Percentiles rank a stretch among this genome's conserved stretches.
phyloP scores from a whole-genome alignment of 1,140 invertebrate species.

The Bombus fervidus region DNA sequence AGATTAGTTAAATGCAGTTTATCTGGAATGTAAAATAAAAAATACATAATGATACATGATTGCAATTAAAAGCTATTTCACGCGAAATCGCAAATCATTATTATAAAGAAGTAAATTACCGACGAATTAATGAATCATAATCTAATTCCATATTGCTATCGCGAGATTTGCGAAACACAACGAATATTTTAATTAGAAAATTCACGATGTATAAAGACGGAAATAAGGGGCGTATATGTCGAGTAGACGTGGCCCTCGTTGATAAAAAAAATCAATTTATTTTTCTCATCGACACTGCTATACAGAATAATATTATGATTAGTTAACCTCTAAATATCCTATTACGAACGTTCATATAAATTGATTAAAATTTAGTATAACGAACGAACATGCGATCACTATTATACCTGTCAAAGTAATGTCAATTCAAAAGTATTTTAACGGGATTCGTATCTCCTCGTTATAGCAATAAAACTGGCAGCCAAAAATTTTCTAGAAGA shows the following conservation, averaged over 20 bases:
- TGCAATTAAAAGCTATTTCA: background rate
- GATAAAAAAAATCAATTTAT: slow-evolving; percentile 63
- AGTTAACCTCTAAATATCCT: slow-evolving; percentile 49
- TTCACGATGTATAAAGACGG: slow-evolving; percentile 37
- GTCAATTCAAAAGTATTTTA: slow-evolving; percentile 54
- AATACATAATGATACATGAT: background rate
- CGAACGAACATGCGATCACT: background rate
- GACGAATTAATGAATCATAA: background rate
- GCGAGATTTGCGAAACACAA: background rate
- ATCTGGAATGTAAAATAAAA: background rate
- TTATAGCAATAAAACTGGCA: background rate
- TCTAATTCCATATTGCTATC: background rate
- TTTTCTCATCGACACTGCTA: slow-evolving; percentile 46
- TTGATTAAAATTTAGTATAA: background rate
- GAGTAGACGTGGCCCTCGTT: slow-evolving; percentile 68
- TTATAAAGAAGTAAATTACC: background rate
- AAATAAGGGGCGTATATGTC: slow-evolving; percentile 76
- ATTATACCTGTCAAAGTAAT: slow-evolving; percentile 66
- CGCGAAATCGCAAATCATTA: background rate
- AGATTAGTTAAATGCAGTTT: background rate
- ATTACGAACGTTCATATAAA: background rate
- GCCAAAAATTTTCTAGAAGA: background rate
- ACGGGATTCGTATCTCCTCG: slow-evolving; percentile 33
- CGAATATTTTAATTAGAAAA: slow-evolving; percentile 21
- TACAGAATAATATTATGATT: slow-evolving; percentile 1